Evolutionary conservation across 2,113 vertebrate genomes (phyloP).

Genomic region (Illadopsis cleaveri): DNA sequence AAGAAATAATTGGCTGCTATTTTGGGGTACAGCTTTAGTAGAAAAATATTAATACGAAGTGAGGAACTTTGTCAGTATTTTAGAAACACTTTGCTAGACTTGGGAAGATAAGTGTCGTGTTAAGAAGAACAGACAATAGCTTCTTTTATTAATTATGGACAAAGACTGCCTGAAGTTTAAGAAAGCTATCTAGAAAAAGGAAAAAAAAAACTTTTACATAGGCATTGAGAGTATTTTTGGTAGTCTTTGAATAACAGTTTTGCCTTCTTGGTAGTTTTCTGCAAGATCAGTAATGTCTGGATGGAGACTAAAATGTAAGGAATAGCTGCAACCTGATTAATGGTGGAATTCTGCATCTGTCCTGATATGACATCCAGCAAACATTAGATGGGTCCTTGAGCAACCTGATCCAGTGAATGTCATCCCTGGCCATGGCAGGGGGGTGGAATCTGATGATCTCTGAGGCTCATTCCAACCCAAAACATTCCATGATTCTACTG

Average conservation of each 20-base stretch:
- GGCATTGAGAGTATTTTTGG: neutral
- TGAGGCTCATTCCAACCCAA: neutral
- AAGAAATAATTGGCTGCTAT: constrained; percentile 43
- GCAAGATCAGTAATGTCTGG: neutral
- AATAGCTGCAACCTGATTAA: neutral
- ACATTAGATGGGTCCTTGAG: neutral
- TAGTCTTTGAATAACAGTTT: neutral
- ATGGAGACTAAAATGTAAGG: neutral
- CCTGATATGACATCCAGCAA: neutral
- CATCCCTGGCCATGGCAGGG: neutral
- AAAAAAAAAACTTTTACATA: neutral
- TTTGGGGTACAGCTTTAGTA: neutral
- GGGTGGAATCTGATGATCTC: no score
- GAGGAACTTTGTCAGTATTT: neutral
- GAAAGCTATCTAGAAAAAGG: neutral
- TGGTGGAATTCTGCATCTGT: neutral
- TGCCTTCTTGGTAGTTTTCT: neutral
- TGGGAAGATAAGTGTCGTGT: neutral
- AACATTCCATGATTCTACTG: neutral
- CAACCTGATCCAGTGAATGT: neutral
- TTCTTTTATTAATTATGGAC: neutral
- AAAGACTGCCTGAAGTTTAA: neutral
- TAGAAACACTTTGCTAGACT: neutral
- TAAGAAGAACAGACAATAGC: neutral
- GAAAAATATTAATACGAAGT: neutral